Base-by-base conservation (phyloP, 2,888 invertebrate genomes). In the Pandemis heparana region DNA sequence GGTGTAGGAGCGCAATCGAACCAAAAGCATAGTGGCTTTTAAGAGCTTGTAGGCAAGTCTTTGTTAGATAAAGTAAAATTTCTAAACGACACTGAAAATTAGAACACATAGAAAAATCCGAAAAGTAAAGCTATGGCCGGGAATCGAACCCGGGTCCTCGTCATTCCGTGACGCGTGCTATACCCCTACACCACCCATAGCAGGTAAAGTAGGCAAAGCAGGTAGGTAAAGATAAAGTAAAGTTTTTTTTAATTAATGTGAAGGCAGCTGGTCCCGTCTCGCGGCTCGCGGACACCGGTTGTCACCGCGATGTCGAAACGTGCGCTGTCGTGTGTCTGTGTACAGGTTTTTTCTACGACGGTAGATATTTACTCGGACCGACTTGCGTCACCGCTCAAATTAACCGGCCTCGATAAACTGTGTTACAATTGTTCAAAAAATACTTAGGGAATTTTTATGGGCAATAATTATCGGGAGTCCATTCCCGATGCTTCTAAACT, bases 331-430 rank as follows among this genome's bases (percentile, higher is more conserved):
- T 75, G 77, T 76, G 76, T 78, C 79, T 76, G 77, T 38, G 81
- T 85, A 86, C 87, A 83, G 84, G 85, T 87, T 86, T 85, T 76
- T 79, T 79, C 74, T 74, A 74, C 77, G 80, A 77, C 79, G 76
- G 79, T 81, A 79, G 81, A 79, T 81, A 76, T 79, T 81, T 81
- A 78, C 79, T 75, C 70, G 68, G 71, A 72, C 75, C 75, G 77
- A 82, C 83, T 85, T 83, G 84, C 83, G 84, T 85, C 88, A 85
- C 80, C 77, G 79, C 82, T 84, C 86, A 81, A 84, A 81, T 80
- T 76, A 81, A 80, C 79, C 76, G 66, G 73, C 75, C 65, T 73
- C 73, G 61, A 62, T 62, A 41, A 51, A 48, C 70, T 41, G 62
- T 70, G 65, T 60, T 74, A 74, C 74, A 74, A 74, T 74, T 74